phyloP scores from a whole-genome alignment of 2,113 vertebrate species.

The Zonotrichia leucophrys region DNA sequence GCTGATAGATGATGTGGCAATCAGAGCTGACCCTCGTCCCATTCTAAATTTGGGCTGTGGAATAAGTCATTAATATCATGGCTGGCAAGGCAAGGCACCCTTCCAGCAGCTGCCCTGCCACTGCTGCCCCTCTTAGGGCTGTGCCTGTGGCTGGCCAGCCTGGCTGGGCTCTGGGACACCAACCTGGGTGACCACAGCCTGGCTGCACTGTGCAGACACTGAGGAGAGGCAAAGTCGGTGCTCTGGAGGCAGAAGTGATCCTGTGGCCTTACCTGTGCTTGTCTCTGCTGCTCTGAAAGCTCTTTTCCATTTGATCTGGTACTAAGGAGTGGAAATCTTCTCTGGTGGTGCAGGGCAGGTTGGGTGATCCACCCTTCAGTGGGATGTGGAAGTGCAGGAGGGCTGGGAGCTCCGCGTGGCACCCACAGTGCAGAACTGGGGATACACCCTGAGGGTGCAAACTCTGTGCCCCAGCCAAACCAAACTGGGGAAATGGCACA shows the following conservation, averaged over 20 bases:
- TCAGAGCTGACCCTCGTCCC: constrained; percentile 38
- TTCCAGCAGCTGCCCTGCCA: constrained; percentile 36
- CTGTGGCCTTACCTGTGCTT: neutral
- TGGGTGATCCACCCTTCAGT: accelerated
- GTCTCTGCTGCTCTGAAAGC: neutral
- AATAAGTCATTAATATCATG: constrained; percentile 54
- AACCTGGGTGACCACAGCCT: neutral
- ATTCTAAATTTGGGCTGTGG: constrained; percentile 56
- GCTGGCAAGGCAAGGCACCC: constrained; percentile 7
- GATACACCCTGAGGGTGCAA: neutral
- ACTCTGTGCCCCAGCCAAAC: neutral
- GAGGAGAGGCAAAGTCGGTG: neutral
- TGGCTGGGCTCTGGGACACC: neutral
- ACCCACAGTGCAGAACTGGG: neutral
- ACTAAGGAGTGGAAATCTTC: neutral
- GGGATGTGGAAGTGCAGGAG: neutral
- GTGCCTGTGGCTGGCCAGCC: neutral
- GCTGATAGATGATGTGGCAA: constrained; percentile 59
- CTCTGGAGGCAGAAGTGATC: neutral
- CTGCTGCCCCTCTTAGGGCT: constrained; percentile 30
- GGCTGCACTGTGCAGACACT: neutral
- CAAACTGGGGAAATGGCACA: neutral
- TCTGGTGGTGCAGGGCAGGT: neutral
- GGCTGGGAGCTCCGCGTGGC: neutral
- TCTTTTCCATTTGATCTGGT: neutral